Evolutionary conservation across 1,140 invertebrate species (phyloP).

Genomic region (Bombus haemorrhoidalis): DNA sequence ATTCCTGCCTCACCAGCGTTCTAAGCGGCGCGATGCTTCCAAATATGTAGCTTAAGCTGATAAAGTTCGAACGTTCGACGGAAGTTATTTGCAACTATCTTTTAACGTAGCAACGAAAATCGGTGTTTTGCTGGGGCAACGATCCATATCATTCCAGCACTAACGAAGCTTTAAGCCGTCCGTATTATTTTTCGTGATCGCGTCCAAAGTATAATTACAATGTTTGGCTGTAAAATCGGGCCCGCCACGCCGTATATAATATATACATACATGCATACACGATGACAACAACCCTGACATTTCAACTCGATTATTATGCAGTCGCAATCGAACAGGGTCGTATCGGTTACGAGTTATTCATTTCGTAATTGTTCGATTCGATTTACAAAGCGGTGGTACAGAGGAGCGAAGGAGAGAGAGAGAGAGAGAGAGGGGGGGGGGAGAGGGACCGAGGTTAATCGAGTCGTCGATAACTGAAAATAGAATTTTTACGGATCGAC

Average conservation of each 20-base stretch:
- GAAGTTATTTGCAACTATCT: not conserved
- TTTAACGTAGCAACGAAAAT: not conserved
- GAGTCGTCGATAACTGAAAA: slow-evolving; percentile 21
- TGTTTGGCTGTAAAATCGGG: not conserved
- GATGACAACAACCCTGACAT: slow-evolving; percentile 30
- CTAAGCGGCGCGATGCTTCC: too few relatives aligned
- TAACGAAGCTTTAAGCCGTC: not conserved
- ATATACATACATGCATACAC: not conserved
- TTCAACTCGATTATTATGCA: slow-evolving; percentile 38
- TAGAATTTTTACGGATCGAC: not conserved
- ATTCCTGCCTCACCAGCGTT: too few relatives aligned
- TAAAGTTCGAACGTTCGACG: not conserved
- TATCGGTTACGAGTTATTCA: slow-evolving; percentile 9
- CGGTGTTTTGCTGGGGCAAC: not conserved
- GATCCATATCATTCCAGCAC: rapidly evolving
- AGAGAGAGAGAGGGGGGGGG: too few relatives aligned
- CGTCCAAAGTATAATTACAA: not conserved
- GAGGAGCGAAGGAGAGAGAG: too few relatives aligned
- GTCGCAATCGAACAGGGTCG: not conserved
- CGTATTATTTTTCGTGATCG: not conserved
- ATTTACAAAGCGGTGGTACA: not conserved
- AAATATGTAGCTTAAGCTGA: not conserved
- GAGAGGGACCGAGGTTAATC: not conserved
- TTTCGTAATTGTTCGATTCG: slow-evolving; percentile 12
- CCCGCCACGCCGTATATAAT: not conserved